Percentiles rank a stretch among this genome's conserved stretches.
Conservation (phyloP, 1,140 invertebrate species). For the Achroia grisella region DNA sequence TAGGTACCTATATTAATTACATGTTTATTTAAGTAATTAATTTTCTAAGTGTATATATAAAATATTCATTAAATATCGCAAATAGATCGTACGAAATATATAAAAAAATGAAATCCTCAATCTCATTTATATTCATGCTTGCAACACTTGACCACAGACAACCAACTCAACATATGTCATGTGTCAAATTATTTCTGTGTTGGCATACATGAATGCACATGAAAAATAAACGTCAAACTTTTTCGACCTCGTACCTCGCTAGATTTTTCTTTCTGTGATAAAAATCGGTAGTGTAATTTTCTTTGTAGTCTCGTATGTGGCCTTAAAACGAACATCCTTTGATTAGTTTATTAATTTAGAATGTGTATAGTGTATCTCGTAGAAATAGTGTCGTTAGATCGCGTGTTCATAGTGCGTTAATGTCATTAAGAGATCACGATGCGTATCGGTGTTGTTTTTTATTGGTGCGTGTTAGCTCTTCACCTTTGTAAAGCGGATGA, state of each 20-base stretch:
- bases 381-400: slow-evolving; percentile 36
- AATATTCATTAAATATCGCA: too few species aligned
- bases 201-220: too few species aligned
- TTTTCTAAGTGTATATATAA: too few species aligned
- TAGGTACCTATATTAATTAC: too few species aligned
- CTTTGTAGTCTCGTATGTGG: slow-evolving; percentile 49
- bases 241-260: slow-evolving; percentile 45
- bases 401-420: slow-evolving; percentile 43
- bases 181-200: slow-evolving; percentile 13
- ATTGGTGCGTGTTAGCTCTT: slow-evolving; percentile 67
- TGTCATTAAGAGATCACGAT: slow-evolving; percentile 66
- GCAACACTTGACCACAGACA: too few species aligned
- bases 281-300: slow-evolving; percentile 49
- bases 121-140: too few species aligned
- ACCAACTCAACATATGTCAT: slow-evolving; percentile 9
- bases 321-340: slow-evolving; percentile 33
- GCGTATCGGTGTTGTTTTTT: slow-evolving; percentile 68
- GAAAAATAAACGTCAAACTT: slow-evolving; percentile 41
- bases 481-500: slow-evolving; percentile 64
- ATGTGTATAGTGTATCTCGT: slow-evolving; percentile 56
- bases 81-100: too few species aligned
- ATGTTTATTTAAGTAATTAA: too few species aligned
- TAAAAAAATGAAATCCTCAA: too few species aligned
- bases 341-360: slow-evolving; percentile 36
- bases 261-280: slow-evolving; percentile 56